Percentiles rank a stretch among this genome's conserved stretches.
phyloP scores from a whole-genome alignment of 2,888 invertebrate species.

The Tineola bisselliella region DNA sequence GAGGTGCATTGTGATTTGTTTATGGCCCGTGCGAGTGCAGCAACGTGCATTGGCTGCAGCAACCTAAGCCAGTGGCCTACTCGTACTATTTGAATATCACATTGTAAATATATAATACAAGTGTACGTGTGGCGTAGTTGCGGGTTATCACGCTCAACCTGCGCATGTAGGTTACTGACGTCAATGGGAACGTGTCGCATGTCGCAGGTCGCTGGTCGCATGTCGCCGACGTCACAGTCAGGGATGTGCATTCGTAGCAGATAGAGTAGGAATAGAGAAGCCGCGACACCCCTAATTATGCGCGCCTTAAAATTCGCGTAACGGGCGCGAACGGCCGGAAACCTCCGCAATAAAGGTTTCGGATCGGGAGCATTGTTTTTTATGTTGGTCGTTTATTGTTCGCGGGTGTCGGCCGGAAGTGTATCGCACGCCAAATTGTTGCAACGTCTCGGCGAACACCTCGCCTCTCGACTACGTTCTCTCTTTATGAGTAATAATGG shows the following conservation, averaged over 20 bases:
- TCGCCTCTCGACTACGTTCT: background rate
- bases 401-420: background rate
- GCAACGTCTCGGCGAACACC: background rate
- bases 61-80: no score
- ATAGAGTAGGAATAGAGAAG: constrained; percentile 6
- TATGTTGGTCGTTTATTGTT: constrained; percentile 10
- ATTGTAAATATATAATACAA: no score
- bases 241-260: background rate
- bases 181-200: background rate
- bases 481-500: no score
- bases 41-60: no score
- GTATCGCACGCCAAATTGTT: background rate
- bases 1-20: no score
- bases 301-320: constrained; percentile 3
- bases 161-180: background rate
- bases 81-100: no score
- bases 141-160: background rate
- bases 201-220: background rate
- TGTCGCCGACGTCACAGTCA: background rate
- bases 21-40: no score
- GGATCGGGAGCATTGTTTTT: constrained; percentile 13
- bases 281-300: constrained; percentile 2
- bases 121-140: no score
- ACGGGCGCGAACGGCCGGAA: constrained; percentile 13
- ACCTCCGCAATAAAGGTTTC: constrained; percentile 12